phyloP scores from a whole-genome alignment of 2,113 vertebrate genomes.

The Morone chrysops region DNA sequence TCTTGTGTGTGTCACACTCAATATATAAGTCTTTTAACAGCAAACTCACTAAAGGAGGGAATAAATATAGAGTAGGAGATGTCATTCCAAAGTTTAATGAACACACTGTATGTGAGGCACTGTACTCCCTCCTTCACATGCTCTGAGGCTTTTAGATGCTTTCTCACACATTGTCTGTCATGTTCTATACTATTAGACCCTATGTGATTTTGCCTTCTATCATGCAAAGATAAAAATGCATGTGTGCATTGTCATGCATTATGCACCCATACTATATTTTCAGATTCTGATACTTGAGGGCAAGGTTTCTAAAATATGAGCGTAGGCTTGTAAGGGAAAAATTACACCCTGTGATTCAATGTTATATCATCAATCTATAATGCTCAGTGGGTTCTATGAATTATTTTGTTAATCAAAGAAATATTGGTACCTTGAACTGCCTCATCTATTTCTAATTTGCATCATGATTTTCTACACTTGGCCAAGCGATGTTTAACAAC shows the following conservation, averaged over 20 bases:
- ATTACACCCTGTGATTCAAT: slow-evolving; percentile 17
- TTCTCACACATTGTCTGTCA: slow-evolving; percentile 24
- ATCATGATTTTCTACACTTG: neutral
- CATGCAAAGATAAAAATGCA: slow-evolving; percentile 22
- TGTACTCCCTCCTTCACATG: neutral
- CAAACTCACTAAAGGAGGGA: slow-evolving; percentile 8
- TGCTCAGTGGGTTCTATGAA: slow-evolving; percentile 5
- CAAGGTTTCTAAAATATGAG: slow-evolving; percentile 37
- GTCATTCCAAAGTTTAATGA: slow-evolving; percentile 16
- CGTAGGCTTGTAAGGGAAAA: neutral
- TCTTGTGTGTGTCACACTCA: neutral
- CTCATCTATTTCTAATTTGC: slow-evolving; percentile 33
- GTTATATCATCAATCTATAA: slow-evolving; percentile 31
- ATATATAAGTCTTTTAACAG: neutral
- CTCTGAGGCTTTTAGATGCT: slow-evolving; percentile 38
- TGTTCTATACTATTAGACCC: slow-evolving; percentile 7
- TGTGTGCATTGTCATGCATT: slow-evolving; percentile 24
- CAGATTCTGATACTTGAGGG: neutral
- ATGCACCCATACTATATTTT: slow-evolving; percentile 25
- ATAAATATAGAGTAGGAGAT: neutral
- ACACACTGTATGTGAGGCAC: slow-evolving; percentile 14
- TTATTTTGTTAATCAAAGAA: slow-evolving; percentile 34
- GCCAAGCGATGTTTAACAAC: neutral
- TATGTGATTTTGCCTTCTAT: slow-evolving; percentile 6
- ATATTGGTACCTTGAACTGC: slow-evolving; percentile 19